phyloP scores from a whole-genome alignment of 1,140 invertebrate genomes.

The Euwallacea fornicatus region DNA sequence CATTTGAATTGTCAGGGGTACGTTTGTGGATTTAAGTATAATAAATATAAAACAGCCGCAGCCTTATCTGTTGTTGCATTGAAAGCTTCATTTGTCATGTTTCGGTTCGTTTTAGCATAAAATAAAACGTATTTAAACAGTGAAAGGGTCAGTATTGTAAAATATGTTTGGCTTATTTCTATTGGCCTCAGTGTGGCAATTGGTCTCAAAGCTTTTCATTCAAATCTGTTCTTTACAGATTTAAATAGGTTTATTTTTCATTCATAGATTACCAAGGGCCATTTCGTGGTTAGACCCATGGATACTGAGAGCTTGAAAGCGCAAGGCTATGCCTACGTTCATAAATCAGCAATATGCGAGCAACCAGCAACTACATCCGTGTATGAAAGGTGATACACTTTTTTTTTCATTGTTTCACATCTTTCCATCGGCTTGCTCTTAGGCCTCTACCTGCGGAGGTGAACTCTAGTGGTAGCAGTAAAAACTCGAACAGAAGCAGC shows the following conservation, averaged over 20 bases:
- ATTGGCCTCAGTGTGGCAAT: no score
- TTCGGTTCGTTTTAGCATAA: no score
- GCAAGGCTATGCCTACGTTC: constrained; percentile 16
- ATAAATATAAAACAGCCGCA: no score
- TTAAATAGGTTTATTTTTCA: background rate
- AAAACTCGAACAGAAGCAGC: constrained; percentile 59
- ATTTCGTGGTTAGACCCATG: constrained; percentile 78
- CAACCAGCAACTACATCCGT: constrained; percentile 1
- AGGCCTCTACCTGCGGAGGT: constrained; percentile 6
- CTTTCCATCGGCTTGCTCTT: background rate
- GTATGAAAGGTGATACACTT: background rate
- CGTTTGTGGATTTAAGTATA: no score
- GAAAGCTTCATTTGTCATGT: no score
- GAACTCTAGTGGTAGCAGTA: constrained; percentile 52
- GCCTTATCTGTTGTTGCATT: no score
- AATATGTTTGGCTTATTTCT: no score
- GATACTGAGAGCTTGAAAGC: constrained; percentile 70
- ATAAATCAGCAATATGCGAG: constrained; percentile 8
- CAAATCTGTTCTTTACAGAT: no score
- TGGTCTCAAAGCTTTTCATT: no score
- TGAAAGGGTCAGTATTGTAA: no score
- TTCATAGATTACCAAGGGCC: constrained; percentile 68
- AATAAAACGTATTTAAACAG: no score
- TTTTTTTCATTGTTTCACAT: background rate
- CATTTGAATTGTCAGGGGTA: no score